Evolutionary conservation across 2,888 invertebrate species (phyloP).

Genomic region (Mesochorus sp.): DNA sequence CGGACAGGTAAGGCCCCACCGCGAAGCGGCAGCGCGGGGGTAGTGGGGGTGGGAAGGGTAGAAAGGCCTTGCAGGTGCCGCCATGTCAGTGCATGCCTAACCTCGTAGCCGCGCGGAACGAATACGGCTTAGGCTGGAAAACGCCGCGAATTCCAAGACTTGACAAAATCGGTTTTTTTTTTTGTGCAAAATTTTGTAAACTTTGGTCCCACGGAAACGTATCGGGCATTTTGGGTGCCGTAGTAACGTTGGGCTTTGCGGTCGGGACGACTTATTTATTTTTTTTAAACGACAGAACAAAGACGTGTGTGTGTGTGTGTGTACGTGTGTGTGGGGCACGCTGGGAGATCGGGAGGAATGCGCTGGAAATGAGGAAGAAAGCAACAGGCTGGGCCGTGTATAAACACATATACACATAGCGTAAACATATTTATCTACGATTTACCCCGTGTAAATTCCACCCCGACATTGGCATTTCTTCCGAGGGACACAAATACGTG

Average conservation of each 20-base stretch:
- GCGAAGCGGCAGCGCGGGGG: constrained; percentile 20
- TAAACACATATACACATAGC: background rate
- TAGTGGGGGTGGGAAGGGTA: constrained; percentile 79
- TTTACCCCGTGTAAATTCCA: constrained; percentile 36
- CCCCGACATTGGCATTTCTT: too few species aligned
- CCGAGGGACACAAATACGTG: too few species aligned
- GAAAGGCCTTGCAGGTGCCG: constrained; percentile 80
- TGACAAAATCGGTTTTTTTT: background rate
- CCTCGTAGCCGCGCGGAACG: constrained; percentile 80
- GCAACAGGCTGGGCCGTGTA: constrained; percentile 34
- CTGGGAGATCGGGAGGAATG: constrained; percentile 54
- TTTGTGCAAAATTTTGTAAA: background rate
- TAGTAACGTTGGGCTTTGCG: too few species aligned
- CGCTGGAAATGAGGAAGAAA: constrained; percentile 60
- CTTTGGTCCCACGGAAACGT: constrained; percentile 60
- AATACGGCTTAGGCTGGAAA: constrained; percentile 60
- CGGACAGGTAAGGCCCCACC: constrained; percentile 68
- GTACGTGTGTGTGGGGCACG: constrained; percentile 30
- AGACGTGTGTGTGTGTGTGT: constrained; percentile 46
- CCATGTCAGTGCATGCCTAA: constrained; percentile 82
- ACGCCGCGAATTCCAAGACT: constrained; percentile 69
- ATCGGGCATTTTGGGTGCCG: too few species aligned
- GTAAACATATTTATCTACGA: constrained; percentile 38
- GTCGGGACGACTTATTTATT: constrained; percentile 19
- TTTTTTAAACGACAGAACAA: constrained; percentile 51